Conservation (phyloP, 2,113 vertebrate species). For the Mastomys natalensis region DNA sequence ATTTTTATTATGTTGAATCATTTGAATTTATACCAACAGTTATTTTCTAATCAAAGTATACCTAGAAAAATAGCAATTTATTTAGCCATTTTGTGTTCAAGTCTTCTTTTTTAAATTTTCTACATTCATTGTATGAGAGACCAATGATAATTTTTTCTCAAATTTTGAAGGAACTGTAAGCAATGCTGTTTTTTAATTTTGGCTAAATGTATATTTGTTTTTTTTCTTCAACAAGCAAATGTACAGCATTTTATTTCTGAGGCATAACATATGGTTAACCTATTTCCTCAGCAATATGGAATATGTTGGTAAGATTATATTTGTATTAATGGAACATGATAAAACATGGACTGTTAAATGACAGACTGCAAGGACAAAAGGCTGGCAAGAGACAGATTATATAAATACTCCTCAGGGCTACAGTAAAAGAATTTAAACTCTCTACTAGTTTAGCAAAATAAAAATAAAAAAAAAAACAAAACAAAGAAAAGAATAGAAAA, state of each 20-base stretch:
- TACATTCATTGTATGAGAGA: neutral
- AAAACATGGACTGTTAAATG: neutral
- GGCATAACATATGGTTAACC: neutral
- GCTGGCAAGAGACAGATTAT: neutral
- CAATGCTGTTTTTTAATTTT: neutral
- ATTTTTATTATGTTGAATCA: neutral
- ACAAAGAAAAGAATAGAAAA: neutral
- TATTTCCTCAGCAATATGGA: neutral
- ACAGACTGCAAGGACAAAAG: rapidly evolving
- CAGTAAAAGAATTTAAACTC: neutral
- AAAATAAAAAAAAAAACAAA: neutral
- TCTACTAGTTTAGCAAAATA: neutral
- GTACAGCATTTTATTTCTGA: neutral
- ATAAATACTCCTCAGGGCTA: neutral
- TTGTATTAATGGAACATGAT: neutral
- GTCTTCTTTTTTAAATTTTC: slow-evolving; percentile 10
- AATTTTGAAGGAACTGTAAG: neutral
- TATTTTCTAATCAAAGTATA: neutral
- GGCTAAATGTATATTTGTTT: neutral
- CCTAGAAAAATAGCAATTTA: neutral
- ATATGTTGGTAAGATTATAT: neutral
- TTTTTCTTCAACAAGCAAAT: neutral
- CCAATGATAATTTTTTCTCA: rapidly evolving
- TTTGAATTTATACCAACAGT: neutral
- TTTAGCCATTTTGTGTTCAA: neutral